Percentiles rank a stretch among this genome's conserved stretches.
phyloP scores from a whole-genome alignment of 2,797 vertebrate genomes.

The Cirrhinus molitorella region DNA sequence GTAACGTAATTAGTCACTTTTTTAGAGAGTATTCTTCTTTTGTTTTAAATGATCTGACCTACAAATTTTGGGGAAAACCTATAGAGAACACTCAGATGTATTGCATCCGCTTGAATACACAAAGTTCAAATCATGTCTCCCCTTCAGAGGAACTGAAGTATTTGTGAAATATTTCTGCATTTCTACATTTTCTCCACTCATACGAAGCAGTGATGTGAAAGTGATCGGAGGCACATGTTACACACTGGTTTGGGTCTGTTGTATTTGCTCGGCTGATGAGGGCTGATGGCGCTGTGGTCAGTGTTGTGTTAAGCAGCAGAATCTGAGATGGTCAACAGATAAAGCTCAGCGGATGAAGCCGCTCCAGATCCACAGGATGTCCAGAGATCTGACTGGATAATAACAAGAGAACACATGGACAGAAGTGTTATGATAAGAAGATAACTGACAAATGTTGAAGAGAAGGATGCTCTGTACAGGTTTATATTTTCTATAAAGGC shows the following conservation, averaged over 20 bases:
- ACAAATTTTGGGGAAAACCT: not conserved
- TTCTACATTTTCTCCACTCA: not conserved
- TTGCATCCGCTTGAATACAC: not conserved
- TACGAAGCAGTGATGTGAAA: not conserved
- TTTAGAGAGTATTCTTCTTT: too few relatives aligned
- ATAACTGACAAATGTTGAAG: not conserved
- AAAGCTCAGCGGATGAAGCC: slow-evolving; percentile 36
- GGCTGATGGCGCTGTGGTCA: not conserved
- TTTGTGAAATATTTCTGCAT: not conserved
- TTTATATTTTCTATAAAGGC: not conserved
- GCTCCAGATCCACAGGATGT: slow-evolving; percentile 69
- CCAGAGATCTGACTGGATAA: not conserved
- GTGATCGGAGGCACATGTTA: slow-evolving; percentile 58
- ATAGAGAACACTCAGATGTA: not conserved
- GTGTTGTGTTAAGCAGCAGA: slow-evolving; percentile 42
- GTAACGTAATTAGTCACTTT: too few relatives aligned
- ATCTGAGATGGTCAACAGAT: slow-evolving; percentile 63
- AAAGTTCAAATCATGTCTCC: not conserved
- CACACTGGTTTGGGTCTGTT: not conserved
- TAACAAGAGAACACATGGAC: not conserved
- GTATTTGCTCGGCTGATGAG: not conserved
- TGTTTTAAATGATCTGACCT: too few relatives aligned
- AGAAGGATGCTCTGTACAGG: not conserved
- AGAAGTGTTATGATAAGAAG: not conserved
- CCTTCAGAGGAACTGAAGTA: not conserved